A percentile compares a stretch with the other conserved stretches of the same genome.
Evolutionary conservation across 2,113 vertebrate genomes (phyloP).

Genomic region (Donacobius atricapilla): DNA sequence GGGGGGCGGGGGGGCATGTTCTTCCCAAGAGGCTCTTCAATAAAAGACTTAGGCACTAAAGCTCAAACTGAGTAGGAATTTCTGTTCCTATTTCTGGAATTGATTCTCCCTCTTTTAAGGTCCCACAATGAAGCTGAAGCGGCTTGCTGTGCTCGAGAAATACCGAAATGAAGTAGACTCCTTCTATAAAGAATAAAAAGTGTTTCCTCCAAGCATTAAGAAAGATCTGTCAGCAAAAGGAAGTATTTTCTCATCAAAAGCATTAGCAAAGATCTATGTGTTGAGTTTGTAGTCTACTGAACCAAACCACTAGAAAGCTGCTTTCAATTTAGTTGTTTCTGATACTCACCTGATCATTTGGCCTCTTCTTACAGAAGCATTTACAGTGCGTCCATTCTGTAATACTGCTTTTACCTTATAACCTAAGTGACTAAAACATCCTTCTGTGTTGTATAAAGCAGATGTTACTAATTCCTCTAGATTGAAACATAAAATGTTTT

Average conservation of each 20-base stretch:
- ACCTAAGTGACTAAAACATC: neutral
- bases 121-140: constrained; percentile 86
- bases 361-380: neutral
- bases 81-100: neutral
- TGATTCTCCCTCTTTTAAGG: constrained; percentile 67
- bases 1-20: neutral
- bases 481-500: neutral
- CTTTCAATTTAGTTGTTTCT: neutral
- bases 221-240: neutral
- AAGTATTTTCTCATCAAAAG: neutral
- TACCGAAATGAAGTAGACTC: constrained; percentile 76
- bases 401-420: neutral
- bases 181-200: constrained; percentile 72
- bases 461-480: neutral
- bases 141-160: constrained; percentile 76
- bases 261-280: neutral
- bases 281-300: neutral
- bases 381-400: neutral
- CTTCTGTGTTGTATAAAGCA: neutral
- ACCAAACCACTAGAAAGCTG: neutral
- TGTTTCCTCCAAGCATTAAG: neutral
- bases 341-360: neutral
- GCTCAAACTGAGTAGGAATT: neutral
- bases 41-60: neutral
- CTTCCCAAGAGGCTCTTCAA: neutral